Conservation (phyloP, 1,140 invertebrate species). For the Orius laevigatus region DNA sequence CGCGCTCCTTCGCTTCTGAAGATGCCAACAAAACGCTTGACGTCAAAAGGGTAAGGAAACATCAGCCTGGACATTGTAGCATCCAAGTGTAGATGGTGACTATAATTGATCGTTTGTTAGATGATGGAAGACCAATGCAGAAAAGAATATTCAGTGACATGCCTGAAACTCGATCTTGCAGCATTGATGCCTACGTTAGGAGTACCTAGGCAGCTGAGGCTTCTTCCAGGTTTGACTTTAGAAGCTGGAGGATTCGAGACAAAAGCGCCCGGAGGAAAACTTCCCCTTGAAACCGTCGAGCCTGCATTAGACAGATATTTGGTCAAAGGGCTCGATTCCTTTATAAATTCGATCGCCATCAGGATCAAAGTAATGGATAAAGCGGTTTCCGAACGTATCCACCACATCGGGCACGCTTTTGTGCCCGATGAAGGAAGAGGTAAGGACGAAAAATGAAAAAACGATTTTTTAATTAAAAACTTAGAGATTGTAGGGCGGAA, state of each 20-base stretch:
- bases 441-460: too few species aligned
- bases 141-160: constrained; percentile 7
- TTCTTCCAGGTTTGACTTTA: neutral
- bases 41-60: too few species aligned
- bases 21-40: too few species aligned
- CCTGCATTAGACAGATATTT: neutral
- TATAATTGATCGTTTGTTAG: constrained; percentile 15
- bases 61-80: too few species aligned
- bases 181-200: constrained; percentile 25
- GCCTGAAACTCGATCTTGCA: constrained; percentile 24
- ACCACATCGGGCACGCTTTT: too few species aligned
- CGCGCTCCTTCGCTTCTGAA: too few species aligned
- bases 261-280: neutral
- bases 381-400: neutral
- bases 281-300: neutral
- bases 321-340: constrained; percentile 5
- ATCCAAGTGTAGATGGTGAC: too few species aligned
- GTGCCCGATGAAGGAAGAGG: too few species aligned
- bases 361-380: constrained; percentile 3
- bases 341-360: constrained; percentile 5
- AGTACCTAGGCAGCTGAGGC: constrained; percentile 14
- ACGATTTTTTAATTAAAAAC: too few species aligned
- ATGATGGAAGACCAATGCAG: constrained; percentile 25
- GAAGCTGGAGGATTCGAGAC: neutral
- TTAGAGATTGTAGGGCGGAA: constrained; percentile 1